phyloP scores from a whole-genome alignment of 2,113 vertebrate genomes.

The Lagopus leucura region DNA sequence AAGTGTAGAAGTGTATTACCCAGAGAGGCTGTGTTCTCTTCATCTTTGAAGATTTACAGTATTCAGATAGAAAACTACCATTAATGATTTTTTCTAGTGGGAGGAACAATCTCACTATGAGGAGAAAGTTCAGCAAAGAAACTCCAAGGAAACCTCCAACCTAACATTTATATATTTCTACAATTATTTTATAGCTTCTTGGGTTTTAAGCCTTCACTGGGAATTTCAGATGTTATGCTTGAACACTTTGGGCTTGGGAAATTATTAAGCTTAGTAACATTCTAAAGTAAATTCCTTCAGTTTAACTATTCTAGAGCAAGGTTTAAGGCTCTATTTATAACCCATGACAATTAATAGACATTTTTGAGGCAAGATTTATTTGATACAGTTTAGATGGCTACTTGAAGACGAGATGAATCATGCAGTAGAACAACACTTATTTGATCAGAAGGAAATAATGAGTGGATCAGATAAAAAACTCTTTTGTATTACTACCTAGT shows the following conservation, averaged over 20 bases:
- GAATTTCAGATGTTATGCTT: background rate
- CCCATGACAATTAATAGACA: background rate
- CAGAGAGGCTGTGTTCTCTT: fast-evolving
- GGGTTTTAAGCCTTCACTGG: fast-evolving
- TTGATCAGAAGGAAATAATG: background rate
- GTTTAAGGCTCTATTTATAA: background rate
- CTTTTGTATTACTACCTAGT: fast-evolving
- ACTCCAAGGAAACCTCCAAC: background rate
- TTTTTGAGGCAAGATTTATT: background rate
- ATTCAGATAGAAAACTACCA: background rate
- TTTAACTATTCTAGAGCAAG: background rate
- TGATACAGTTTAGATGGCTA: background rate
- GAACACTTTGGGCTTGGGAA: background rate
- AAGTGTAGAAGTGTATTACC: background rate
- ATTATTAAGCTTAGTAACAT: background rate
- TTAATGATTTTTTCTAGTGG: background rate
- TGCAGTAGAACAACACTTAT: fast-evolving
- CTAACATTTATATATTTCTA: background rate
- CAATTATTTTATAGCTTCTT: background rate
- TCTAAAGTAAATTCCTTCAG: background rate
- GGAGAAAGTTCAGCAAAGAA: background rate
- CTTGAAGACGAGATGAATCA: background rate
- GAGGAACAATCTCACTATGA: background rate
- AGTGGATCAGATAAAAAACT: background rate
- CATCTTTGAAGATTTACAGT: background rate